A percentile compares a stretch with the other conserved stretches of the same genome.
These are phyloP conservation scores for Achroia grisella DNA, from an alignment of 1,140 invertebrate genomes.

Conservation along the genomic window DNA sequence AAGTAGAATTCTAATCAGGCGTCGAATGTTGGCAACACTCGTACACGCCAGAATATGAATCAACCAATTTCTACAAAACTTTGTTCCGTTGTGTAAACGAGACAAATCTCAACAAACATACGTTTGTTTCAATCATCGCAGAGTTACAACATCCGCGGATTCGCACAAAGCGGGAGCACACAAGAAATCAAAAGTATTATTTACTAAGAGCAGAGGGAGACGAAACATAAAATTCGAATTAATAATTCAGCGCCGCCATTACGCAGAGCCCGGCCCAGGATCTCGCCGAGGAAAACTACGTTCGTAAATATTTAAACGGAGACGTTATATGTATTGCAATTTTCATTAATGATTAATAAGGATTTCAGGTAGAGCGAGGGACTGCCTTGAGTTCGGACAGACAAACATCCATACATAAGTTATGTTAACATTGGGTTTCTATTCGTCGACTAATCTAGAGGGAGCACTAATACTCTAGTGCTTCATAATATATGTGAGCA, in stretches of 20 bases:
- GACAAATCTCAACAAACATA: too few relatives aligned
- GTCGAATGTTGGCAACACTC: too few relatives aligned
- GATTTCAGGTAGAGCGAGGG: slow-evolving; percentile 36
- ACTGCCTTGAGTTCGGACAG: slow-evolving; percentile 14
- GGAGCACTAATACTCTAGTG: slow-evolving; percentile 20
- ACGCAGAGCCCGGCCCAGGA: slow-evolving; percentile 22
- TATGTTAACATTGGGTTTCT: slow-evolving; percentile 36
- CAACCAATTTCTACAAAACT: too few relatives aligned
- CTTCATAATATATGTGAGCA: slow-evolving; percentile 21
- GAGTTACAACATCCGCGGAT: not conserved
- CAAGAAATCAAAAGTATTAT: slow-evolving; percentile 53
- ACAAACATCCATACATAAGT: slow-evolving; percentile 55
- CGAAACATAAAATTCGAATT: slow-evolving; percentile 59
- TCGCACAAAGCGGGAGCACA: too few relatives aligned
- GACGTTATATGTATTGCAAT: slow-evolving; percentile 68
- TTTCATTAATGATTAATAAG: slow-evolving; percentile 64
- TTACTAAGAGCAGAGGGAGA: slow-evolving; percentile 39
- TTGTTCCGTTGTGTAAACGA: too few relatives aligned
- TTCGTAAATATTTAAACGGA: slow-evolving; percentile 56
- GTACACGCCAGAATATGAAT: too few relatives aligned
- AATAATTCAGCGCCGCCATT: slow-evolving; percentile 60
- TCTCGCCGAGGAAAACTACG: slow-evolving; percentile 43
- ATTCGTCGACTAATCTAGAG: slow-evolving; percentile 37
- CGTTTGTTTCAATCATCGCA: not conserved
- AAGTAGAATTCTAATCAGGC: too few relatives aligned